phyloP scores from a whole-genome alignment of 2,797 vertebrate genomes.

The Remorina albescens region DNA sequence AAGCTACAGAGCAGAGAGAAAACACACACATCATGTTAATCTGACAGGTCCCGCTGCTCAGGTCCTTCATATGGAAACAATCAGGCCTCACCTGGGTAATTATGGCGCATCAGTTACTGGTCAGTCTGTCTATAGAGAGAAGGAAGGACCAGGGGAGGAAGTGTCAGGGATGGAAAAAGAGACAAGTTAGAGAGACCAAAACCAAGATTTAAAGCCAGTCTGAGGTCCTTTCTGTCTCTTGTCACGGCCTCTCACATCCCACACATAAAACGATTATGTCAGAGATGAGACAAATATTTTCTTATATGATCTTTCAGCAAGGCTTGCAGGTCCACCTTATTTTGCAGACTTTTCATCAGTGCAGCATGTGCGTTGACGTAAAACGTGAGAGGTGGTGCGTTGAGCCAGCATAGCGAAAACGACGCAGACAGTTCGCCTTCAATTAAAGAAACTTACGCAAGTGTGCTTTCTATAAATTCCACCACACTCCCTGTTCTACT shows the following conservation, averaged over 20 bases:
- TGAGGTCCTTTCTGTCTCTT: conserved; percentile 34
- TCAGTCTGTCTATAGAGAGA: conserved; percentile 43
- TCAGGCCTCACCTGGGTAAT: conserved; percentile 73
- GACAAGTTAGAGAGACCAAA: conserved; percentile 26
- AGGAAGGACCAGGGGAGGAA: conserved; percentile 40
- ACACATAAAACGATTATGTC: conserved; percentile 62
- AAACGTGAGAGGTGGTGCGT: conserved; percentile 31
- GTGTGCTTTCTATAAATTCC: conserved; percentile 65
- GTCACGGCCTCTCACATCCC: conserved; percentile 39
- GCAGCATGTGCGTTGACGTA: conserved; percentile 38
- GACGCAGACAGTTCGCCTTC: conserved; percentile 56
- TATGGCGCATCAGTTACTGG: conserved; percentile 60
- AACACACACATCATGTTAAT: conserved; percentile 71
- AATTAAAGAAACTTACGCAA: conserved; percentile 65
- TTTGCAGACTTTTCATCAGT: conserved; percentile 47
- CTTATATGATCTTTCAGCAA: conserved; percentile 45
- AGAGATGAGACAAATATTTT: conserved; percentile 55
- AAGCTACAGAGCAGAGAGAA: conserved; percentile 59
- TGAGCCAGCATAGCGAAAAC: conserved; percentile 45
- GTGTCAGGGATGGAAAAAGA: conserved; percentile 55
- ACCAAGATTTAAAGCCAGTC: conserved; percentile 54
- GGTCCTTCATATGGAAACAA: conserved; percentile 70
- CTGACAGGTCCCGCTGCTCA: conserved; percentile 64
- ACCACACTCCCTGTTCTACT: conserved; percentile 56
- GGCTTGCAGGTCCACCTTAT: conserved; percentile 10